A percentile compares a stretch with the other conserved stretches of the same genome.
Evolutionary conservation across 2,113 vertebrate genomes (phyloP).

Genomic region (Capreolus pygargus): DNA sequence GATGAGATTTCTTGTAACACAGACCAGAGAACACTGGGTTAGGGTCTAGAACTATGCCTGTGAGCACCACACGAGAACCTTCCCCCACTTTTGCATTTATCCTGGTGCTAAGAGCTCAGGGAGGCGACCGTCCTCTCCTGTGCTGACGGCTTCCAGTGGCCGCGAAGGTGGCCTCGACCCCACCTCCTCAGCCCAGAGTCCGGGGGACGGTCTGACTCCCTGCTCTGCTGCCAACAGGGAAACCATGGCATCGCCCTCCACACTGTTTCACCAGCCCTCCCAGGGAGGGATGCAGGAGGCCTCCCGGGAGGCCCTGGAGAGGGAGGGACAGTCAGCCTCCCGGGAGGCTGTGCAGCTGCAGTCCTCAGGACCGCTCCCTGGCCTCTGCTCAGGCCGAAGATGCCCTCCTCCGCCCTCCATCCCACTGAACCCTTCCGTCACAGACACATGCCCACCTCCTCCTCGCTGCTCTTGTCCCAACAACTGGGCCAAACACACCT

Average conservation of each 20-base stretch:
- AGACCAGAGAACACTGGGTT: conserved; percentile 15
- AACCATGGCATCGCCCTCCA: neutral
- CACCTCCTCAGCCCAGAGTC: neutral
- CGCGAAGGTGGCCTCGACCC: neutral
- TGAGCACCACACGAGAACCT: neutral
- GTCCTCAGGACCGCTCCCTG: neutral
- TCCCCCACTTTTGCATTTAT: neutral
- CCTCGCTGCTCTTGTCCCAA: neutral
- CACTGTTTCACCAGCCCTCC: neutral
- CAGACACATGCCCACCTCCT: neutral
- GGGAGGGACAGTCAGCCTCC: too few species aligned
- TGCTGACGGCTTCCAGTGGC: rapidly evolving
- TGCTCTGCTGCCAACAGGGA: neutral
- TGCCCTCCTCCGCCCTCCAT: rapidly evolving
- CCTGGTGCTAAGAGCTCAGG: neutral
- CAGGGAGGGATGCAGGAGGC: rapidly evolving
- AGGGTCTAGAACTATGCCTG: neutral
- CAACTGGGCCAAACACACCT: neutral
- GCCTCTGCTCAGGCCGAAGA: neutral
- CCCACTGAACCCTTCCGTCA: neutral
- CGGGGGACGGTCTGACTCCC: neutral
- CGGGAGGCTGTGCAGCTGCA: neutral
- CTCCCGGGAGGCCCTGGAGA: neutral
- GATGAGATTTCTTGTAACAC: conserved; percentile 89
- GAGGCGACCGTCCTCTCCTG: rapidly evolving